phyloP scores from a whole-genome alignment of 2,797 vertebrate species.

The Gallinago stenura region DNA sequence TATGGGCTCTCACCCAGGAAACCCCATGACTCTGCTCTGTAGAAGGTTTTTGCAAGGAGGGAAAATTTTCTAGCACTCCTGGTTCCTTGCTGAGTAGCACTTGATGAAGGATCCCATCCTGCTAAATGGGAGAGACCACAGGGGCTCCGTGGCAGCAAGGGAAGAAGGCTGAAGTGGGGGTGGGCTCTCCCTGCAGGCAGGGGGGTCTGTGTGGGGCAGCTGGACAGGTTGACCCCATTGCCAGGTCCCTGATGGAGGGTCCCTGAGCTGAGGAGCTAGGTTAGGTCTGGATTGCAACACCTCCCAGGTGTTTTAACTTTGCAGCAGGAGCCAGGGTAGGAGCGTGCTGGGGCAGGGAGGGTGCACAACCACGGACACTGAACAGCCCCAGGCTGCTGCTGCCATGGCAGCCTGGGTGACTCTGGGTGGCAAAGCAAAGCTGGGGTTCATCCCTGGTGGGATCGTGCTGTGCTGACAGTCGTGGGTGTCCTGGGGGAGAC shows the following conservation, averaged over 20 bases:
- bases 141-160: fast-evolving
- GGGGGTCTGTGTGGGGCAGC: neutral
- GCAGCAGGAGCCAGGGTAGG: neutral
- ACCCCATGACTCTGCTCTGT: neutral
- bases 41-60: neutral
- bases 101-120: neutral
- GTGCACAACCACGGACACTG: neutral
- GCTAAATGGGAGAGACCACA: fast-evolving
- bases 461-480: neutral
- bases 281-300: neutral
- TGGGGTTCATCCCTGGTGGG: neutral
- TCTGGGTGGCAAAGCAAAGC: fast-evolving
- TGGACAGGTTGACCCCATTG: neutral
- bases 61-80: neutral
- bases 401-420: neutral
- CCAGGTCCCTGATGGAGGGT: neutral
- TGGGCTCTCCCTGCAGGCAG: fast-evolving
- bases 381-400: neutral
- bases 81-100: neutral
- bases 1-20: neutral
- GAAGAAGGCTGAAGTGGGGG: neutral
- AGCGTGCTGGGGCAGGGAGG: neutral
- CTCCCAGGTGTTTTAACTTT: neutral
- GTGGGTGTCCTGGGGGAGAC: neutral
- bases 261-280: neutral